Base-by-base conservation (phyloP, 2,113 vertebrate species). In the Cochlearius cochlearius region DNA sequence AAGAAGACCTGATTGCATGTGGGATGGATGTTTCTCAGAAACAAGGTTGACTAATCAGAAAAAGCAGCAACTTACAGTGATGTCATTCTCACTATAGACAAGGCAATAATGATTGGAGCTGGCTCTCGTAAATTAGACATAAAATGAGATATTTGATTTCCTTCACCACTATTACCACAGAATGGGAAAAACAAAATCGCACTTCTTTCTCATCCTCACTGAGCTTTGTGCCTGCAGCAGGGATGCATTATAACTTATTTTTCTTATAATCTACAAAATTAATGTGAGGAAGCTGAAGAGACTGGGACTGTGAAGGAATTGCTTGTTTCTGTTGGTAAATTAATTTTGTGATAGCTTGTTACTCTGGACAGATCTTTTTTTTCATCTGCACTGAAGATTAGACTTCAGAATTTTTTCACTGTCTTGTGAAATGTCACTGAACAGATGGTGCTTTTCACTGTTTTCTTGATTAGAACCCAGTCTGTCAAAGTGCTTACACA, bases 401-500 rank as follows among this genome's bases (percentile, higher is more conserved):
- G 72, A 59, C 63, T 86, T 77, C 47, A 83, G 60, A 86, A 67
- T 87, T 94, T 86, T 90, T 92, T 96, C 64, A 86, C 52, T 92
- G 72, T 78, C 83, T 95, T 0, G 1, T 93, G 94, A 94, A 95
- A 96, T 84, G 92, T 50, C 94, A 90, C 43, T 60, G 76, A 92
- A n/a, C 94, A 94, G 90, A 94, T 83, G 90, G 86, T 94, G 90
- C 55, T 96, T 96, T 96, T 96, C 79, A 36, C 83, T 95, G 63
- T 93, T 93, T 79, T 94, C 93, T 92, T 92, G 88, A 86, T 95
- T 86, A 86, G 67, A 83, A 56, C 59, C 18, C 75, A 80, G 77
- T 92, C 90, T 93, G 86, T 79, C 82, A 93, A 84, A 96, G 72
- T 92, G 79, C 86, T 92, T 92, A 67, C 60, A 94, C 49, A 94